Evolutionary conservation across 2,113 vertebrate species (phyloP), one percentile per base, ranked within the genome.

Genomic region (Ursus arctos): DNA sequence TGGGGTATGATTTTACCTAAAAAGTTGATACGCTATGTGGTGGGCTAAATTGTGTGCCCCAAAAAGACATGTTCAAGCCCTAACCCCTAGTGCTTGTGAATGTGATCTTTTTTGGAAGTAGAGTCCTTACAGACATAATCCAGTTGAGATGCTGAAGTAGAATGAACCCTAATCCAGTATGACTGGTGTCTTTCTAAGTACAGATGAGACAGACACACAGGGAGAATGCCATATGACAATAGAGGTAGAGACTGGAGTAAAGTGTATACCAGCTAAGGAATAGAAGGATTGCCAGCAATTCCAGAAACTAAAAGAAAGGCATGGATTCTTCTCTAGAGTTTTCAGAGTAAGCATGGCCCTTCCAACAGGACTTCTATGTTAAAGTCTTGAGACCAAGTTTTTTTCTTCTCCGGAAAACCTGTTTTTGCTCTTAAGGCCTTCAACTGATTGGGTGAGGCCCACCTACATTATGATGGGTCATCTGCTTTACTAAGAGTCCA

Each of bases 401-500:
- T 31, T 63, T 63, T 67, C 63, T 67, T 67, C 31, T 67, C 59
- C 59, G 33, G 31, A 67, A 80, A 93, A n/a, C 15, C 63, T 51
- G 21, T 7, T 59, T 43, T 84, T 92, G 85, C 80, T 90, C n/a
- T n/a, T n/a, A 57, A 89, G 26, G 51, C 57, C 69, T 90, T 96
- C 33, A 43, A 8, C n/a, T 53, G 43, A 74, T n/a, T 57, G 4
- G 14, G 9, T 3, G 11, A 53, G 43, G 18, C 49, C 65, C 40
- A 76, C n/a, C 9, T 18, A 24, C 3, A 0, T 74, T 9, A 2
- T 18, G 9, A 57, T 28, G 24, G 55, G 26, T 55, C 40, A 87
- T 47, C 57, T 43, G 6, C 51, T 69, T 91, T 19, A 65, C 77
- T 43, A 31, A 67, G 57, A 51, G 26, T 16, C 53, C 33, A 6